These are phyloP conservation scores for Drosophila chauvacae DNA, from an alignment of 1,140 invertebrate genomes.

Conservation along the genomic window DNA sequence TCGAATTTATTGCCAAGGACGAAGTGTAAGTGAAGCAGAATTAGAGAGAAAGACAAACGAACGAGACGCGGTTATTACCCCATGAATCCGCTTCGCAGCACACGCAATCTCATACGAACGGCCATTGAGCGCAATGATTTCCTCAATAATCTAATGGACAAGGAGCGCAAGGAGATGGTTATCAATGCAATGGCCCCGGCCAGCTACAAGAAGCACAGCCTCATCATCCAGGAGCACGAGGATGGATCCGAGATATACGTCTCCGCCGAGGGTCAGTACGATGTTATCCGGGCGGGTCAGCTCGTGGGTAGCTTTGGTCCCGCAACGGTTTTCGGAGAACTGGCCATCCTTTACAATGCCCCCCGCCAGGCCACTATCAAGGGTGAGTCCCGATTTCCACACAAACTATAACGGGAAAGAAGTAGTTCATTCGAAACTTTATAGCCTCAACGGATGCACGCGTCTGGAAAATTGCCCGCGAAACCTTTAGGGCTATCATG, in stretches of 20 bases:
- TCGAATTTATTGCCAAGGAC: constrained; percentile 81
- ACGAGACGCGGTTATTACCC: constrained; percentile 25
- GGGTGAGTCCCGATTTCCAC: constrained; percentile 85
- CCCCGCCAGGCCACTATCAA: constrained; percentile 93
- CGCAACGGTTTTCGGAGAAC: constrained; percentile 96
- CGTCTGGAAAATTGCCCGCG: constrained; percentile 94
- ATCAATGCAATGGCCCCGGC: constrained; percentile 96
- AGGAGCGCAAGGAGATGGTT: constrained; percentile 92
- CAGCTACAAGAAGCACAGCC: constrained; percentile 89
- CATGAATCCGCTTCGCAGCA: constrained; percentile 74
- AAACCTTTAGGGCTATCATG: constrained; percentile 95
- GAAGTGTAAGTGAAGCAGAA: constrained; percentile 70
- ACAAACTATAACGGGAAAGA: neutral
- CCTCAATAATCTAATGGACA: constrained; percentile 94
- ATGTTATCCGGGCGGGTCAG: constrained; percentile 92
- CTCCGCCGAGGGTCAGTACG: constrained; percentile 92
- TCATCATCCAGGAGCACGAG: constrained; percentile 95
- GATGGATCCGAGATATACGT: constrained; percentile 92
- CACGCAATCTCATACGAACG: constrained; percentile 85
- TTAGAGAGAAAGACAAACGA: constrained; percentile 39
- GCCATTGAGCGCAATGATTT: constrained; percentile 95
- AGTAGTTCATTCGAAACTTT: constrained; percentile 9
- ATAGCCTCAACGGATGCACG: constrained; percentile 92
- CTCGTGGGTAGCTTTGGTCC: constrained; percentile 92
- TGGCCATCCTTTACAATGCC: constrained; percentile 97